Base-by-base conservation (phyloP, 2,888 invertebrate species). In the Amblyjoppa fuscipennis region DNA sequence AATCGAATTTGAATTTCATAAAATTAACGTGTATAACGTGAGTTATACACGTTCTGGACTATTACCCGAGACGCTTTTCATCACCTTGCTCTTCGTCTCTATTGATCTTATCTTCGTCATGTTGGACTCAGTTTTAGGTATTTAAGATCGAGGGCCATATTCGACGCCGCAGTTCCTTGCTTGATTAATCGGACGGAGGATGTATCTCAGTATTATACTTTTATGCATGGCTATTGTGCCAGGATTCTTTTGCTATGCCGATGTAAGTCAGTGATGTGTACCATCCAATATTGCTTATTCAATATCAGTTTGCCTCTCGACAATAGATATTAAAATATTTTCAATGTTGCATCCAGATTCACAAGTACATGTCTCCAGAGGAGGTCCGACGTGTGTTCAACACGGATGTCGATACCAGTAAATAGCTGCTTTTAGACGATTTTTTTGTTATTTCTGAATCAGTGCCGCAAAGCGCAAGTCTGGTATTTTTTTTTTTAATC, bases 301-400 rank as follows among this genome's bases (percentile, higher is more conserved):
- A 4, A 56, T 56, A 6, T n/a, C 4, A 56, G 20, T 20, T 38
- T 5, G 6, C 20, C 9, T 25, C 2, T 28, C 59, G 4, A 59
- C 5, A 16, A 3, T 75, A 34, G 53, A 53, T 20, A 0, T 41
- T 74, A 28, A 2, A 73, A 13, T 56, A 25, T 49, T 1, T 38
- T 59, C 13, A 45, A 49, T 20, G 13, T 75, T 31, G 0, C 51
- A 9, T n/a, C 61, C 73, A 87, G 87, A 70, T 82, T 9, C 49
- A 81, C 56, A 68, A 78, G 1, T 61, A 59, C 45, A 74, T 84
- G 79, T 69, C 82, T 1, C 66, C 16, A 9, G 69, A 66, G 9
- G 83, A 84, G 41, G 25, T 68, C 1, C 34, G 11, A n/a, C 51
- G 75, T 34, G 45, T 73, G 9, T 73, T 85, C 51, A 56, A 78